Conservation (phyloP, 2,797 vertebrate genomes). For the Bovichtus variegatus region DNA sequence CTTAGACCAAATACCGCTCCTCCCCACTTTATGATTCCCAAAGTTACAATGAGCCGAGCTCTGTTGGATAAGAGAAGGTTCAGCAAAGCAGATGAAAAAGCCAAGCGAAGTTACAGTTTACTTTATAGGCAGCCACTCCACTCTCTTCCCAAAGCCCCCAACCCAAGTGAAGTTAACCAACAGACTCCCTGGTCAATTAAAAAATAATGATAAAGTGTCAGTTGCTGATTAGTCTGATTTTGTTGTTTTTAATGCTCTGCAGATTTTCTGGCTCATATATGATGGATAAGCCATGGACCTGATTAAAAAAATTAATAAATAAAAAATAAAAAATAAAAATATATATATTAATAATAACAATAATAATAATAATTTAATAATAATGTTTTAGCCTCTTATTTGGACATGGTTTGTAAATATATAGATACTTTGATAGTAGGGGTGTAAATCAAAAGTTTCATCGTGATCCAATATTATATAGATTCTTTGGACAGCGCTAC, state of each 20-base stretch:
- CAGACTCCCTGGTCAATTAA: constrained; percentile 1
- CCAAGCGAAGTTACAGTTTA: constrained; percentile 14
- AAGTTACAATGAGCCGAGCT: constrained; percentile 30
- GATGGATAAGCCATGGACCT: constrained; percentile 10
- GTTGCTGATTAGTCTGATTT: constrained; percentile 30
- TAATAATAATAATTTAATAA: no score
- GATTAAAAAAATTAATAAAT: constrained; percentile 44
- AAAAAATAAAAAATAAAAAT: no score
- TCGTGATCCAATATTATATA: no score
- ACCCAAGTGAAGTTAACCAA: constrained; percentile 26
- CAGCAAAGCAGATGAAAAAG: constrained; percentile 17
- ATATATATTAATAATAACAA: no score
- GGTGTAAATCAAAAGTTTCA: no score
- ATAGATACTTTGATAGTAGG: no score
- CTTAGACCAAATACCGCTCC: constrained; percentile 1
- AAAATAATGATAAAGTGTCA: constrained; percentile 24
- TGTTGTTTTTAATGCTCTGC: constrained; percentile 38
- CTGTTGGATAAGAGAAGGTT: constrained; percentile 9
- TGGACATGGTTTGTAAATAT: not conserved
- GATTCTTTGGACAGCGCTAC: no score
- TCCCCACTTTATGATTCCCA: not conserved
- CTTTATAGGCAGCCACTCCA: constrained; percentile 10
- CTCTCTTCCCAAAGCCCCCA: not conserved
- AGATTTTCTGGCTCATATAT: constrained; percentile 19
- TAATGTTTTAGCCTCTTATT: no score